Evolutionary conservation across 2,797 vertebrate genomes (phyloP).

Genomic region (Ctenosaura bakeri): DNA sequence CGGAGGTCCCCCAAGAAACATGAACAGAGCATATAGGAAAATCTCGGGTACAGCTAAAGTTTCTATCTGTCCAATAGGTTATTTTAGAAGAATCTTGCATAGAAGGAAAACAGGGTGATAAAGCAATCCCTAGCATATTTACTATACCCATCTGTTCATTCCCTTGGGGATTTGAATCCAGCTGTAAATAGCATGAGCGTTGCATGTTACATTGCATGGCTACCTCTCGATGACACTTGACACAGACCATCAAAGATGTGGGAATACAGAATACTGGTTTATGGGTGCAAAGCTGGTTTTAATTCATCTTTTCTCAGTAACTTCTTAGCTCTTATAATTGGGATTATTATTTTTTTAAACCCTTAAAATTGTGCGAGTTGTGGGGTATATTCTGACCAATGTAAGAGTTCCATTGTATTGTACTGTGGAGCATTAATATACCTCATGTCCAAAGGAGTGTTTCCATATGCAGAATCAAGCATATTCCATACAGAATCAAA

Average conservation of each 20-base stretch:
- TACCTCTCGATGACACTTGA: background rate
- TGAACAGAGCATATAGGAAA: background rate
- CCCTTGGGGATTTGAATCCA: background rate
- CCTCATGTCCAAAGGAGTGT: too few relatives aligned
- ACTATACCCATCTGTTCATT: background rate
- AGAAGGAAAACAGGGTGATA: background rate
- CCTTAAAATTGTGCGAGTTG: too few relatives aligned
- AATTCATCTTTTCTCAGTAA: background rate
- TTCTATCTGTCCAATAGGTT: background rate
- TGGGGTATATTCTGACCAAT: too few relatives aligned
- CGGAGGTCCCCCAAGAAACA: background rate
- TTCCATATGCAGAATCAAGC: too few relatives aligned
- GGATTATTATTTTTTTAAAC: too few relatives aligned
- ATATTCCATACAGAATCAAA: too few relatives aligned
- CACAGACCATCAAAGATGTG: background rate
- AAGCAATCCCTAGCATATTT: background rate
- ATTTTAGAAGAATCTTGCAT: background rate
- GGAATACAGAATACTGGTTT: background rate
- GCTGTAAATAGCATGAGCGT: background rate
- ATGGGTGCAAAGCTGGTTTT: background rate
- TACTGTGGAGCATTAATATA: background rate
- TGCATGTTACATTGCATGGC: background rate
- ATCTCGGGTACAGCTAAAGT: background rate
- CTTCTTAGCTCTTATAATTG: too few relatives aligned
- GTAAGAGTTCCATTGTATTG: too few relatives aligned